These are phyloP conservation scores for Arizona elegans DNA, from an alignment of 2,113 vertebrate species.

Conservation along the genomic window DNA sequence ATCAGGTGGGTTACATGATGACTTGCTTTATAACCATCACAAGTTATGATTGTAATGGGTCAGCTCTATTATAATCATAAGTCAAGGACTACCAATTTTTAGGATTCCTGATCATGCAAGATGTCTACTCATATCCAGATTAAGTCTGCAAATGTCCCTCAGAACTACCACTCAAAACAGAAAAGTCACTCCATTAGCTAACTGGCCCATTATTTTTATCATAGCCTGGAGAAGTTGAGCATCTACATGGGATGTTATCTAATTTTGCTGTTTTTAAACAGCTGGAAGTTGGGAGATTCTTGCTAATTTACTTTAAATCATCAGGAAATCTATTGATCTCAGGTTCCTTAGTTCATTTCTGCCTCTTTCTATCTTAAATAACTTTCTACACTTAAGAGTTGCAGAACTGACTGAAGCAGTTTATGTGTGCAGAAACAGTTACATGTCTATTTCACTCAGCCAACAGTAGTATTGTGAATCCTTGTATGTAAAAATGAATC, in stretches of 20 bases:
- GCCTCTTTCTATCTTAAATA: not conserved
- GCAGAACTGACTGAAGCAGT: not conserved
- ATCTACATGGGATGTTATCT: not conserved
- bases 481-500: not conserved
- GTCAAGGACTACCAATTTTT: not conserved
- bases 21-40: too few species aligned
- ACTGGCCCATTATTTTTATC: not conserved
- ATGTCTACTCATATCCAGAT: not conserved
- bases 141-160: not conserved
- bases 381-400: not conserved
- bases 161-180: not conserved
- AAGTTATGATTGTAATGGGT: not conserved
- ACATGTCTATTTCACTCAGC: not conserved
- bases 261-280: not conserved
- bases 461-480: not conserved
- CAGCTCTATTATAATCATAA: not conserved
- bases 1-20: too few species aligned
- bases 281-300: not conserved
- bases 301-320: not conserved
- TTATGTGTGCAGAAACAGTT: not conserved
- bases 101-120: not conserved
- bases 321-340: not conserved
- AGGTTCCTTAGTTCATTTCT: not conserved
- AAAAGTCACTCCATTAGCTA: not conserved
- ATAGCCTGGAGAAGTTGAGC: not conserved